Percentiles rank a stretch among this genome's conserved stretches.
Evolutionary conservation across 2,797 vertebrate genomes (phyloP).

Genomic region (Lutjanus argentimaculatus): DNA sequence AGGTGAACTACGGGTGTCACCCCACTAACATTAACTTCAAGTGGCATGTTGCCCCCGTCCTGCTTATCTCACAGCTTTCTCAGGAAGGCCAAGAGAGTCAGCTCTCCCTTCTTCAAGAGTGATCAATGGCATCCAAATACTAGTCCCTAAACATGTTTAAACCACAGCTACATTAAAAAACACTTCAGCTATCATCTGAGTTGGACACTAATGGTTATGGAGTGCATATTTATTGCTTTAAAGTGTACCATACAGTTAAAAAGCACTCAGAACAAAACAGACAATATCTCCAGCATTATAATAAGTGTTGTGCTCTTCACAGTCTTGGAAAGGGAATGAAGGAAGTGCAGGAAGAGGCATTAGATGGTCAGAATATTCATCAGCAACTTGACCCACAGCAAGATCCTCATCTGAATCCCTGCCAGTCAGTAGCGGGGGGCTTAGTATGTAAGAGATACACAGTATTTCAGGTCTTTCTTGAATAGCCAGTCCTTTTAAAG

Average conservation of each 20-base stretch:
- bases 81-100: constrained; percentile 34
- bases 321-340: not conserved
- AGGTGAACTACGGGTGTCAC: constrained; percentile 34
- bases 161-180: not conserved
- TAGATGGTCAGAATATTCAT: constrained; percentile 25
- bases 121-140: constrained; percentile 6
- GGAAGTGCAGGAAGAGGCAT: not conserved
- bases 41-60: constrained; percentile 44
- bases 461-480: not conserved
- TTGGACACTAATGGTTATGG: not conserved
- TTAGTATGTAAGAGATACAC: constrained; percentile 13
- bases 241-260: not conserved
- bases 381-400: constrained; percentile 16
- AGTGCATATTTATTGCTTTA: not conserved
- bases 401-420: constrained; percentile 20
- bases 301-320: constrained; percentile 4
- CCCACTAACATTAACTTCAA: constrained; percentile 36
- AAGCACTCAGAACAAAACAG: not conserved
- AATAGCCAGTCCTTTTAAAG: not conserved
- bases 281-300: constrained; percentile 4
- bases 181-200: not conserved
- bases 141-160: not conserved
- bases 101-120: not conserved
- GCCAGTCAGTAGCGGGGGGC: constrained; percentile 9
- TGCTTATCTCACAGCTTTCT: constrained; percentile 25